Conservation (phyloP, 2,113 vertebrate genomes). For the Cercopithecus mona region DNA sequence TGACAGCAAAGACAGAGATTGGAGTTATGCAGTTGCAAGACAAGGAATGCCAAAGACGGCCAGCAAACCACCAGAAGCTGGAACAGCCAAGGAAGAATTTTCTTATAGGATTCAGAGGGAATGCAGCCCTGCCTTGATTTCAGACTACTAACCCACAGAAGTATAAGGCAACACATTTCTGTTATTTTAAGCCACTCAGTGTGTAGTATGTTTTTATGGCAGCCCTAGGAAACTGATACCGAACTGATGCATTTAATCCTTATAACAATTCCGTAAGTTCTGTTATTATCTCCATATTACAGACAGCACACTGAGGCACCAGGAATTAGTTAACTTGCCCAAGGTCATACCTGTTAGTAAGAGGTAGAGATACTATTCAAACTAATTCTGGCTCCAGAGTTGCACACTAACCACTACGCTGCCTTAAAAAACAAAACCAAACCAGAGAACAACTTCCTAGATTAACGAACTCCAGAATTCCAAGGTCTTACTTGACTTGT, state of each 20-base stretch:
- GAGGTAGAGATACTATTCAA: background rate
- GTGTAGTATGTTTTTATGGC: background rate
- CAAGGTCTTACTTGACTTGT: background rate
- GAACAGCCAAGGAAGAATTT: background rate
- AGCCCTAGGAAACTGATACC: background rate
- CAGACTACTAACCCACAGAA: background rate
- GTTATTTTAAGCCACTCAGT: background rate
- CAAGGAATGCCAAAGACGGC: background rate
- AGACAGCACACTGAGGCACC: background rate
- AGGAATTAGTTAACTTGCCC: background rate
- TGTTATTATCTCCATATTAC: background rate
- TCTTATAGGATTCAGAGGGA: background rate
- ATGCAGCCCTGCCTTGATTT: background rate
- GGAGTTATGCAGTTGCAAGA: background rate
- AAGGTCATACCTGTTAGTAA: background rate
- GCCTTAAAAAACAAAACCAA: background rate
- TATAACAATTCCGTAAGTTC: background rate
- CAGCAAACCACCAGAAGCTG: background rate
- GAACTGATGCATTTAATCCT: background rate
- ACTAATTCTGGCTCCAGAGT: background rate
- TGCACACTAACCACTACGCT: background rate
- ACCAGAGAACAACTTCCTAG: background rate
- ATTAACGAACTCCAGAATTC: slow-evolving; percentile 15
- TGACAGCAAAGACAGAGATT: background rate
- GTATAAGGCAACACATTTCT: background rate